Percentiles rank a stretch among this genome's conserved stretches.
Conservation (phyloP, 2,113 vertebrate species). For the Callipepla californica region DNA sequence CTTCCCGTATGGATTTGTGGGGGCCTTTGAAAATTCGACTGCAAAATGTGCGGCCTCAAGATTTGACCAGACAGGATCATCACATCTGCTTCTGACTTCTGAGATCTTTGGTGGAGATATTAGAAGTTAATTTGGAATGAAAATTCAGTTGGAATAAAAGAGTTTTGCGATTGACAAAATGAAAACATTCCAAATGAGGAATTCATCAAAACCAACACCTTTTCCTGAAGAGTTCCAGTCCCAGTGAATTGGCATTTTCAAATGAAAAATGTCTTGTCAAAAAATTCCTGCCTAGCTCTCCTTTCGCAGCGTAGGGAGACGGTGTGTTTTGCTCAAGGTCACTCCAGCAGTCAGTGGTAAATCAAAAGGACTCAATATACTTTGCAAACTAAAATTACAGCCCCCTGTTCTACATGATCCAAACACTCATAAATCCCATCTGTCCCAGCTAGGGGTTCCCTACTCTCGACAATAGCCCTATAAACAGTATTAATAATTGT, state of each 20-base stretch:
- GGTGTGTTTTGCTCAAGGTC: constrained; percentile 57
- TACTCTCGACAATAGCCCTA: neutral
- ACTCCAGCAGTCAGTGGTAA: constrained; percentile 55
- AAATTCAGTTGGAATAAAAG: neutral
- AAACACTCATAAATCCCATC: constrained; percentile 35
- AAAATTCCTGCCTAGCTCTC: constrained; percentile 7
- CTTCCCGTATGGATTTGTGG: accelerated
- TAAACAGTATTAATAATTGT: neutral
- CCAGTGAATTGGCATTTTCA: constrained; percentile 29
- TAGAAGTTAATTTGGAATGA: neutral
- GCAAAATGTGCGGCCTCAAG: neutral
- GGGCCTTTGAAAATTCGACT: neutral
- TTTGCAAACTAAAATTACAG: constrained; percentile 56
- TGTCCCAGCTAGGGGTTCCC: constrained; percentile 20
- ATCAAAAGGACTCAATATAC: constrained; percentile 53
- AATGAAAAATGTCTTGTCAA: constrained; percentile 58
- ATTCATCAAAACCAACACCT: neutral
- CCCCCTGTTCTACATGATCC: constrained; percentile 23
- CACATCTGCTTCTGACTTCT: neutral
- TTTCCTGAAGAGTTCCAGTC: constrained; percentile 6
- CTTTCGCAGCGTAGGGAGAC: neutral
- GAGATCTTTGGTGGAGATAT: neutral
- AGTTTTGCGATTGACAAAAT: neutral
- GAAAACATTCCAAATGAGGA: neutral
- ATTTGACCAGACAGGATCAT: neutral